Base-by-base conservation (phyloP, 2,888 invertebrate species). In the Agrotis exclamationis region DNA sequence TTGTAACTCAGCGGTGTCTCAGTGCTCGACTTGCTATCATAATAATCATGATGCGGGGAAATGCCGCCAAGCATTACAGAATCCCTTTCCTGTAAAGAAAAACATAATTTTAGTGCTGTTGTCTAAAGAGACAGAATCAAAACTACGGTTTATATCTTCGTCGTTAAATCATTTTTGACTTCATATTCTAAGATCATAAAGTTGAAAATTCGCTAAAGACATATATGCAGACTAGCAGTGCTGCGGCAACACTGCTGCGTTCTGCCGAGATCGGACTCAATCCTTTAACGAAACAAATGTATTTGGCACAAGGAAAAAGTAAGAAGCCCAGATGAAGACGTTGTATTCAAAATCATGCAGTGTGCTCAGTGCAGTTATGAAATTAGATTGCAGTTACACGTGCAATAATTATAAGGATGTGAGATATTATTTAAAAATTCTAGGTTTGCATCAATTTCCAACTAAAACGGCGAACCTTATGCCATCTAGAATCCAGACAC, bases 31-130 rank as follows among this genome's bases (percentile, higher is more conserved):
- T 98, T 98, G 92, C 98, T 97, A 86, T 98, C 98, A 85, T 96
- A 97, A 90, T 97, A 97, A 67, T 98, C 98, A 86, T 98, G 98
- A 90, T 98, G 98, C 0, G 98, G 98, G 1, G 98, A 98, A 84
- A 98, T 98, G 88, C 98, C 98, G 9, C 98, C 98, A 16, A 98
- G 94, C 97, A 98, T 98, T 28, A 98, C 97, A 1, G 98, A 98
- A 90, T 98, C 98, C 44, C 97, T 96, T 91, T 98, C 98, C 97
- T 98, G 92, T 63, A 96, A 84, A 57, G 60, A 28, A 71, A 59
- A 53, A 53, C 39, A 65, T 47, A 47, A 16, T 18, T 0, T 20
- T 63, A 13, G 4, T 39, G 39, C 11, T 39, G 9, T 39, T 39
- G 9, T 39, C 39, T 39, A 11, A 39, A 39, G 9, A 9, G 39